Base-by-base conservation (phyloP, 2,888 invertebrate genomes). In the Plebejus anna region DNA sequence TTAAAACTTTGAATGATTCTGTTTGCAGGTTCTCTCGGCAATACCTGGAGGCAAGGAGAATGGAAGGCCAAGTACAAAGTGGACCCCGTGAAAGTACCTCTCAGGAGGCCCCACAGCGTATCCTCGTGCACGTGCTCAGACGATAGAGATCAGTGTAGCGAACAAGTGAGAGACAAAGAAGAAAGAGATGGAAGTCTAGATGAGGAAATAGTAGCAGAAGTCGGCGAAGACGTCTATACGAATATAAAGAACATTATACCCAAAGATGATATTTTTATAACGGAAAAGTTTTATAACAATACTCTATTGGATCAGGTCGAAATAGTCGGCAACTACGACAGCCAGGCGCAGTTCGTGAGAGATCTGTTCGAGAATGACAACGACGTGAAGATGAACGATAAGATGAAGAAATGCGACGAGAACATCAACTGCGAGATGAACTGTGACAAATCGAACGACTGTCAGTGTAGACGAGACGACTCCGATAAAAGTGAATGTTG, bases 21-120 rank as follows among this genome's bases (percentile, higher is more conserved):
- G 2, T n/a, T 87, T 87, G 0, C 85, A 94, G 95, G 97, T 0
- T 97, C 97, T 0, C 92, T 97, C 51, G 95, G 96, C 32, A 96
- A 96, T 83, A 98, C 98, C 0, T 98, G 98, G 98, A 94, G 97
- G 72, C 97, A 97, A 85, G 96, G 96, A 0, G 92, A 95, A 47
- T 96, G 96, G 96, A 92, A 86, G 75, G 87, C 83, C 16, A 94
- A 90, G 81, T 92, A 94, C 80, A 87, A 86, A 77, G 75, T 83
- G 1, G 88, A 85, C 13, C 92, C 90, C 0, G 86, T 86, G 76
- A 89, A 84, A 80, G 83, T 90, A 0, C 85, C 87, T 0, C 78
- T 94, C 7, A 80, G 88, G 71, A 81, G 88, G 73, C 88, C 89
- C 4, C 79, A 83, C 4, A 80, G 83, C 4, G 76, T 81, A 59